phyloP scores from a whole-genome alignment of 2,797 vertebrate genomes.

The Sebastes umbrosus region DNA sequence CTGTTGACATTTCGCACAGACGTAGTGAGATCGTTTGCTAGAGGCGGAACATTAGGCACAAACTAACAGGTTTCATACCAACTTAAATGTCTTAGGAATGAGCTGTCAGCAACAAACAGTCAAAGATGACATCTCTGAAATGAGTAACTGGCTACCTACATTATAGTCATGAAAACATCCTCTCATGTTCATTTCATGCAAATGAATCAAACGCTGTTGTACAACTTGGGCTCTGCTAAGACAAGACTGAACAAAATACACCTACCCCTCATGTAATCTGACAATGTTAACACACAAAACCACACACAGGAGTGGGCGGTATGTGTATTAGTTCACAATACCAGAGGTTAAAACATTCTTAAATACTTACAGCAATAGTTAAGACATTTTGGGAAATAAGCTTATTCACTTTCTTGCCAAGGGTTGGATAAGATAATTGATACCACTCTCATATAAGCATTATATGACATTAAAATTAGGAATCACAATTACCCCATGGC shows the following conservation, averaged over 20 bases:
- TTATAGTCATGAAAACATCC: conserved; percentile 17
- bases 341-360: not conserved
- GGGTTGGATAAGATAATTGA: not conserved
- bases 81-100: conserved; percentile 1
- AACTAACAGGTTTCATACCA: not conserved
- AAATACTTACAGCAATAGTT: conserved; percentile 5
- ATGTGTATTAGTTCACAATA: not conserved
- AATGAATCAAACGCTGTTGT: conserved; percentile 16
- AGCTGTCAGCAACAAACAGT: not conserved
- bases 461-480: no score
- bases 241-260: conserved; percentile 15
- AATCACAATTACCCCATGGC: no score
- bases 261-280: not conserved
- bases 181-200: conserved; percentile 10
- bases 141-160: not conserved
- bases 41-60: not conserved
- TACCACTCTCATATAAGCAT: not conserved
- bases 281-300: conserved; percentile 10
- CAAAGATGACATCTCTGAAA: conserved; percentile 9
- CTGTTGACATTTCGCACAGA: conserved; percentile 24
- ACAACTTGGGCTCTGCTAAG: conserved; percentile 1
- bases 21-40: not conserved
- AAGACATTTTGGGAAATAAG: conserved; percentile 1
- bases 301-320: conserved; percentile 31
- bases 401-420: not conserved